Evolutionary conservation across 2,888 invertebrate genomes (phyloP), one percentile per base, ranked within the genome.

Genomic region (Pediacus dermestoides): DNA sequence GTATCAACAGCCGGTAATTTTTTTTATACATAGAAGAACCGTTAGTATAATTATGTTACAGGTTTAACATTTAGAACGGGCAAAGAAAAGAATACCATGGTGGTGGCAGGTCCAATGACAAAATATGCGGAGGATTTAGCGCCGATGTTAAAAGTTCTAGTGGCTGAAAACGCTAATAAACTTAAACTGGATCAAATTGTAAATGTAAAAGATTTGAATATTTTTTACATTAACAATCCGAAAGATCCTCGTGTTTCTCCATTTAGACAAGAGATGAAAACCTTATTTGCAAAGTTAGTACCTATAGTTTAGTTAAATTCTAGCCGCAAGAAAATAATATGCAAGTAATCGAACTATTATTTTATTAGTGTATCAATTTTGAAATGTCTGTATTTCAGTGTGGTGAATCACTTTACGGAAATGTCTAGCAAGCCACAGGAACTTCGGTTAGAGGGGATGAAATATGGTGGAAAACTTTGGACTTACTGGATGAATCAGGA

Each of bases 71-170:
- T 84, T 25, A 74, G 88, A 36, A 78, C 78, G 0, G 81, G 85
- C 1, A 77, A 80, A 9, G 76, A 79, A 51, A 70, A 74, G n/a
- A 72, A 80, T 2, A 81, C 88, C 0, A 91, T 94, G 81, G 83
- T 91, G 1, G 78, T 80, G 10, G 82, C 81, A 1, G 95, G 96
- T 0, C 91, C 94, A 26, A 77, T 93, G 65, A 78, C 84, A 41
- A 79, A 84, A 30, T 82, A 82, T 64, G 80, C 85, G 10, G 75
- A 74, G 11, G 97, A 97, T 72, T 73, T 97, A 36, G 70, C 76
- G 14, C 88, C 92, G 0, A 72, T 92, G 43, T 74, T 90, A 1
- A 81, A 80, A 68, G 71, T 85, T 13, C 64, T 85, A 2, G 65
- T 77, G 0, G 81, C 74, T 0, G 71, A 77, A 9, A 75, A 76